Evolutionary conservation across 2,888 invertebrate genomes (phyloP).

Genomic region (Pachliopta kotzebuea): DNA sequence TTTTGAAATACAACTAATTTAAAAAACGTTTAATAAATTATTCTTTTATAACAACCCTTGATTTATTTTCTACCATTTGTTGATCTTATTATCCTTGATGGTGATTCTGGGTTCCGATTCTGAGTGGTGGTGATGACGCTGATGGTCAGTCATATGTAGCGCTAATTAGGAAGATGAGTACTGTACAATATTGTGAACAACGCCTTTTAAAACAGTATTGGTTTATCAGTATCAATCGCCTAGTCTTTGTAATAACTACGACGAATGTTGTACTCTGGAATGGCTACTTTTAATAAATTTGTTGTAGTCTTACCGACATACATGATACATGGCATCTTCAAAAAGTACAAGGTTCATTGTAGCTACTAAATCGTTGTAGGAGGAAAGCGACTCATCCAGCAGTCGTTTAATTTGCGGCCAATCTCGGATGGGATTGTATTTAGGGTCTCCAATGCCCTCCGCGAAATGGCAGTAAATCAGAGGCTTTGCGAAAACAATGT

Average conservation of each 20-base stretch:
- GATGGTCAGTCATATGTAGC: too few relatives aligned
- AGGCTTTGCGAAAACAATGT: constrained; percentile 85
- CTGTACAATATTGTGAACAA: too few relatives aligned
- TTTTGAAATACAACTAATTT: too few relatives aligned
- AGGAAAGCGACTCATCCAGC: constrained; percentile 88
- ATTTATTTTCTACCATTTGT: too few relatives aligned
- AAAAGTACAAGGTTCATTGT: constrained; percentile 97
- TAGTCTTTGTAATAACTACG: too few relatives aligned
- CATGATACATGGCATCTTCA: constrained; percentile 96
- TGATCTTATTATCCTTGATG: neutral
- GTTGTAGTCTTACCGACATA: constrained; percentile 82
- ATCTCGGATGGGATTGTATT: constrained; percentile 89
- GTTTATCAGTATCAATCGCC: too few relatives aligned
- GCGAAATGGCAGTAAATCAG: constrained; percentile 96
- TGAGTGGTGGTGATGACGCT: too few relatives aligned
- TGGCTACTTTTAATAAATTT: neutral
- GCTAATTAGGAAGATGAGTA: neutral
- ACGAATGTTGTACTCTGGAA: too few relatives aligned
- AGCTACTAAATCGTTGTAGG: constrained; percentile 94
- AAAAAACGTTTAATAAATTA: too few relatives aligned
- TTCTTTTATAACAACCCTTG: too few relatives aligned
- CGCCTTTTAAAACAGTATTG: too few relatives aligned
- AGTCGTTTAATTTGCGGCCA: constrained; percentile 87
- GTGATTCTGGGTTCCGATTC: too few relatives aligned
- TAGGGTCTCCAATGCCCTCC: constrained; percentile 93